Percentiles rank a stretch among this genome's conserved stretches.
These are phyloP conservation scores for Nanorana parkeri DNA, from an alignment of 2,113 vertebrate species.

Conservation along the genomic window DNA sequence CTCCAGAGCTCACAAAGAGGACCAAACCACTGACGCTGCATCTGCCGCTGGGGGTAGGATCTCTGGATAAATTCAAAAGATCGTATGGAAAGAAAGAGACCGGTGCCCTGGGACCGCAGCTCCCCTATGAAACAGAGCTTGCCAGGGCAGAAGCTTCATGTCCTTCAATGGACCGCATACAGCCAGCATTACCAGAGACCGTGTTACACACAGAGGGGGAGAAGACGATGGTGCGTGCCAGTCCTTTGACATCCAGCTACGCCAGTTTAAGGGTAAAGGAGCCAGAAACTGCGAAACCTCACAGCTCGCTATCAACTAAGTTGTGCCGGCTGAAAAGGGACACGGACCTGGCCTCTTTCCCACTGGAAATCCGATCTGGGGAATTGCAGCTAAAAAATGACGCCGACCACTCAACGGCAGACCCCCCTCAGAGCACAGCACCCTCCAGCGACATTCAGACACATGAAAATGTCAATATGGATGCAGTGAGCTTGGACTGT, in stretches of 20 bases:
- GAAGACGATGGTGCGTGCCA: neutral
- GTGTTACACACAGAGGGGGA: too few species aligned
- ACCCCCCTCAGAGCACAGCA: too few species aligned
- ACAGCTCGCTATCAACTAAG: conserved; percentile 82
- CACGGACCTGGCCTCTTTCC: conserved; percentile 53
- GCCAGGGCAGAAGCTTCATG: neutral
- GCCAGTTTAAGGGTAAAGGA: conserved; percentile 59
- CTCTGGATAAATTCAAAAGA: conserved; percentile 89
- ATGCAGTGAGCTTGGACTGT: too few species aligned
- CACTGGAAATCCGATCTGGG: conserved; percentile 29
- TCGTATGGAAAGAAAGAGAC: conserved; percentile 70
- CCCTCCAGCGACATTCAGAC: too few species aligned
- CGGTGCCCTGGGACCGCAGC: conserved; percentile 45
- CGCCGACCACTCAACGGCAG: neutral
- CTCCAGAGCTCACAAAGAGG: neutral
- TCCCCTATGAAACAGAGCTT: neutral
- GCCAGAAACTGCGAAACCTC: conserved; percentile 44
- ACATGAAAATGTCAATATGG: too few species aligned
- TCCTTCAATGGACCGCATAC: too few species aligned
- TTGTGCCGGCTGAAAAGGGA: conserved; percentile 78
- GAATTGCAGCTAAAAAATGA: neutral
- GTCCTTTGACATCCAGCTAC: conserved; percentile 59
- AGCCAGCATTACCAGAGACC: too few species aligned
- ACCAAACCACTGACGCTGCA: conserved; percentile 67
- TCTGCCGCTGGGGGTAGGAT: conserved; percentile 73